A percentile compares a stretch with the other conserved stretches of the same genome.
Evolutionary conservation across 1,140 invertebrate species (phyloP).

Genomic region (Aphidius ervi): DNA sequence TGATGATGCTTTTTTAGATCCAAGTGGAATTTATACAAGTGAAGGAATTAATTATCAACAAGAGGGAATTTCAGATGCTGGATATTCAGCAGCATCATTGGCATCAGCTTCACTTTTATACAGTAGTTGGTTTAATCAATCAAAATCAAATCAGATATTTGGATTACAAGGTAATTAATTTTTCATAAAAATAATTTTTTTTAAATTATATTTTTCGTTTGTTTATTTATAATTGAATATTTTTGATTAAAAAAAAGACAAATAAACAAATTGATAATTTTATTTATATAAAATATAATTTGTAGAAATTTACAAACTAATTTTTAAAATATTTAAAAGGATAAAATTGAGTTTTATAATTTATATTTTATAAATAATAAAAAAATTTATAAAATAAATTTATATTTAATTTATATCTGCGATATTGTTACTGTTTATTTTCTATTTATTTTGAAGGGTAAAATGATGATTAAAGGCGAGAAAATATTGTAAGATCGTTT

Average conservation of each 20-base stretch:
- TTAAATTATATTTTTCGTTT: background rate
- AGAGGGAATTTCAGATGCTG: slow-evolving; percentile 27
- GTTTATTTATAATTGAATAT: too few species aligned
- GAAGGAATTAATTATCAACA: background rate
- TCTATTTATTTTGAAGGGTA: background rate
- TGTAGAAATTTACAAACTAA: too few species aligned
- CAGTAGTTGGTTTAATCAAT: slow-evolving; percentile 49
- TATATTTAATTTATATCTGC: too few species aligned
- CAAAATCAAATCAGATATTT: slow-evolving; percentile 47
- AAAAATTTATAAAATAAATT: too few species aligned
- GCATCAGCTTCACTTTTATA: slow-evolving; percentile 51
- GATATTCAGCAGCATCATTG: slow-evolving; percentile 43
- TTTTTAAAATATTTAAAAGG: too few species aligned
- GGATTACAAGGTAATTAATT: slow-evolving; percentile 48
- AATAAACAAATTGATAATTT: background rate
- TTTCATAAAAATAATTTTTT: background rate
- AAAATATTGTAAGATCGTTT: background rate
- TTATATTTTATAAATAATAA: too few species aligned
- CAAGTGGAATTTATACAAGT: slow-evolving; percentile 4
- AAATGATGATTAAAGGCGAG: background rate
- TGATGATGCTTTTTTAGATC: background rate
- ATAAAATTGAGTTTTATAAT: too few species aligned
- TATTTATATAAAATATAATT: too few species aligned
- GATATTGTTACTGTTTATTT: too few species aligned
- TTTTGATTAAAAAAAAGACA: too few species aligned